These are phyloP conservation scores for Piaya cayana DNA, from an alignment of 2,113 vertebrate genomes.

Conservation along the genomic window DNA sequence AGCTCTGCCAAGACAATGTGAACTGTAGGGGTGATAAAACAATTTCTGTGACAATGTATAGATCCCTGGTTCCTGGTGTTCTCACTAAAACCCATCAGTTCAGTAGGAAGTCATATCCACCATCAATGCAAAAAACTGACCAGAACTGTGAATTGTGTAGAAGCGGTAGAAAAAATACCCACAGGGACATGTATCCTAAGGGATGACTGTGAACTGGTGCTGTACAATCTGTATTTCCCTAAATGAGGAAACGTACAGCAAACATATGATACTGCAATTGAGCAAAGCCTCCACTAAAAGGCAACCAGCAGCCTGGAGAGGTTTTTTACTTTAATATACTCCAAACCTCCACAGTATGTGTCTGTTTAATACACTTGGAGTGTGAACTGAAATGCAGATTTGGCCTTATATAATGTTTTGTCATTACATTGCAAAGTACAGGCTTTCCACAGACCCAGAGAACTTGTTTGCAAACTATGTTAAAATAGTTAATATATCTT, in stretches of 20 bases:
- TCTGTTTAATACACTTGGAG: neutral
- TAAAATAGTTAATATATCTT: neutral
- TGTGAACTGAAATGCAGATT: neutral
- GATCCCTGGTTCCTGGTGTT: neutral
- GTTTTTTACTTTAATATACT: neutral
- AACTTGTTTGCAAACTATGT: neutral
- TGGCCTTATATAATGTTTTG: neutral
- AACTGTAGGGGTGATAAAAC: neutral
- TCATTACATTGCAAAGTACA: neutral
- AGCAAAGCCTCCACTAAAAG: neutral
- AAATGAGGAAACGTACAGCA: neutral
- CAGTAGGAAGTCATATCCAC: neutral
- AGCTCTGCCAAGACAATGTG: conserved; percentile 7
- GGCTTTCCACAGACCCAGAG: neutral
- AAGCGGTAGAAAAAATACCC: neutral
- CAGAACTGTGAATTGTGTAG: neutral
- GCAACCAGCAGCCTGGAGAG: neutral
- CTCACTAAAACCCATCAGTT: neutral
- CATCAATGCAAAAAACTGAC: neutral
- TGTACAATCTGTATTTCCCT: neutral
- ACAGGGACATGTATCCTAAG: neutral
- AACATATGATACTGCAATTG: neutral
- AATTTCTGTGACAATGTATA: neutral
- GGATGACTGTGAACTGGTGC: neutral
- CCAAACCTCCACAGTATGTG: neutral